Evolutionary conservation across 2,888 invertebrate genomes (phyloP).

Genomic region (Pegoplata infirma): DNA sequence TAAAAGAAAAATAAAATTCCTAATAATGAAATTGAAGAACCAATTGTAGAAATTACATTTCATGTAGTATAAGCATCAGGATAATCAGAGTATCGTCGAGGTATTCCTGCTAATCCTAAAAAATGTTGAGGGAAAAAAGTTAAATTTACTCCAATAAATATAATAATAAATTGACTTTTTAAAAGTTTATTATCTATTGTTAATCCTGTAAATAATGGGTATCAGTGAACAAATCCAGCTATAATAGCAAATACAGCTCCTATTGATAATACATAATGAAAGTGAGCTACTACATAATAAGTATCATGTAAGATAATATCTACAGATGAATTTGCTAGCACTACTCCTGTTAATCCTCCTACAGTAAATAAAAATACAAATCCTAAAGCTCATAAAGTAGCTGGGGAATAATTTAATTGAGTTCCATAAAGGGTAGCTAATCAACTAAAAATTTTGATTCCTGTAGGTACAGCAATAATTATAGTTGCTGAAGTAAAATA

Average conservation of each 20-base stretch:
- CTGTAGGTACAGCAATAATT: slow-evolving; percentile 92
- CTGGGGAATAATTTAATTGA: slow-evolving; percentile 81
- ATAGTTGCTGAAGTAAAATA: slow-evolving; percentile 91
- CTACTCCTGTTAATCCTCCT: slow-evolving; percentile 84
- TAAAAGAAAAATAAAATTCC: slow-evolving; percentile 81
- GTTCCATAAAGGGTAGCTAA: slow-evolving; percentile 84
- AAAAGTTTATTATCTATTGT: slow-evolving; percentile 80
- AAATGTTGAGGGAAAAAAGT: slow-evolving; percentile 91
- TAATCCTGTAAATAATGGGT: slow-evolving; percentile 83
- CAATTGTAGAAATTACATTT: slow-evolving; percentile 84
- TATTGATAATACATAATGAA: slow-evolving; percentile 89
- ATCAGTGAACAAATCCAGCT: slow-evolving; percentile 86
- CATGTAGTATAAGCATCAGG: slow-evolving; percentile 83
- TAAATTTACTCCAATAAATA: slow-evolving; percentile 88
- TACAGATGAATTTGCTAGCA: slow-evolving; percentile 85
- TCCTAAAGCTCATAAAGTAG: slow-evolving; percentile 84
- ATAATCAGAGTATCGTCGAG: slow-evolving; percentile 87
- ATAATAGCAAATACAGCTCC: slow-evolving; percentile 89
- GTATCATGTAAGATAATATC: slow-evolving; percentile 89
- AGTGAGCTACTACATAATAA: slow-evolving; percentile 91
- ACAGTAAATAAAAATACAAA: slow-evolving; percentile 89
- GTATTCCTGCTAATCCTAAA: slow-evolving; percentile 84
- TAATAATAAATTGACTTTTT: slow-evolving; percentile 85
- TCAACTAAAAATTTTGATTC: slow-evolving; percentile 91
- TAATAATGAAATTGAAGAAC: slow-evolving; percentile 82